Base-by-base conservation (phyloP, 2,888 invertebrate species). In the Metalampra italica region DNA sequence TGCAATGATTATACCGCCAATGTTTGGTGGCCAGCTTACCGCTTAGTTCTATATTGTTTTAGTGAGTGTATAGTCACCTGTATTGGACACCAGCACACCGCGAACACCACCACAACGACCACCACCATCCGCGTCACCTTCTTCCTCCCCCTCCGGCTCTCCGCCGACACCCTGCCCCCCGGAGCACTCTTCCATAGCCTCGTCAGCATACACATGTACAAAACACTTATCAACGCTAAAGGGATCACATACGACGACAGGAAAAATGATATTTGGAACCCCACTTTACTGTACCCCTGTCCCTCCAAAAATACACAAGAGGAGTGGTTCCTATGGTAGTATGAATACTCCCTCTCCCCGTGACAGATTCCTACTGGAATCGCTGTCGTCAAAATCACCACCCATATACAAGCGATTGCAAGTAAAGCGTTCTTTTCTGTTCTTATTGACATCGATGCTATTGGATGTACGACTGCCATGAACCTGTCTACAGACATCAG, bases 61-160 rank as follows among this genome's bases (percentile, higher is more conserved):
- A 2, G 22, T 22, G n/a, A 37, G n/a, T n/a, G 7, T 12, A 39
- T 14, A 45, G 14, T 91, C 66, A 97, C 94, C 91, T 97, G 97
- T 71, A 98, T 96, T 29, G 98, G 98, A 67, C 95, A 93, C 98
- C 98, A 98, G 85, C 97, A 97, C 39, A 97, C 91, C 14, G 97
- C 97, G 80, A 98, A 98, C 43, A 96, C 96, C 46, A 96, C 93
- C 1, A 97, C 96, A 46, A 97, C 96, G 46, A 97, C 94, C 52
- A 97, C 93, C 14, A 98, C 97, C 94, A 98, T 94, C 56, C 96
- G 91, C 7, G 98, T 98, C 34, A 97, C 98, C 59, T 97, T 92
- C 81, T 94, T 94, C 84, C 96, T 96, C 54, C 96, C 95, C 57
- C 96, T 91, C 54, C 95, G 92, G 65, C 93, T 94, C 76, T 97